A percentile compares a stretch with the other conserved stretches of the same genome.
Evolutionary conservation across 92 coral and sea anemone species (phyloP).

Genomic region (Chrysogorgia sp.): DNA sequence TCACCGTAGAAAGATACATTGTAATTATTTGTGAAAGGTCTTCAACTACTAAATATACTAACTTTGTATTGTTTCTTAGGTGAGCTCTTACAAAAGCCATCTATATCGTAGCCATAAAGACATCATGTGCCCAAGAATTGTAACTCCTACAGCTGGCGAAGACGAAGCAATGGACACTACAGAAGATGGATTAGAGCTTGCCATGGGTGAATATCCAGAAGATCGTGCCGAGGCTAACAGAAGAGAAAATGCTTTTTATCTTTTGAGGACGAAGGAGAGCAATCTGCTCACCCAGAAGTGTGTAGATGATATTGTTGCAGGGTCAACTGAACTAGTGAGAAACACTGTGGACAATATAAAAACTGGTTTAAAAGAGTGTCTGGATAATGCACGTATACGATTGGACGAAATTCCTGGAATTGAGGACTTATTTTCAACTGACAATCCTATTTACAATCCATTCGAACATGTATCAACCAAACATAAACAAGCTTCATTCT

Average conservation of each 20-base stretch:
- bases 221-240: conserved; percentile 27
- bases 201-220: no score
- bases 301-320: no score
- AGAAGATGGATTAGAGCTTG: no score
- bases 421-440: conserved; percentile 44
- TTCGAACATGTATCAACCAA: no score
- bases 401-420: conserved; percentile 63
- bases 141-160: neutral
- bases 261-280: no score
- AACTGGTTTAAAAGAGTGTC: no score
- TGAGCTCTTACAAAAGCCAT: no score
- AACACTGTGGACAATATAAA: no score
- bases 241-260: conserved; percentile 50
- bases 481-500: no score
- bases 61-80: conserved; percentile 27
- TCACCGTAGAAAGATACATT: no score
- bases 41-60: neutral
- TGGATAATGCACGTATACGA: conserved; percentile 56
- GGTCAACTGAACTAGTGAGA: no score
- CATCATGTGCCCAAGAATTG: conserved; percentile 12
- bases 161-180: conserved; percentile 2
- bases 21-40: neutral
- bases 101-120: conserved; percentile 45
- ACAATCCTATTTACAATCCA: conserved; percentile 54
- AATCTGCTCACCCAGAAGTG: no score